Evolutionary conservation across 2,888 invertebrate species (phyloP), one percentile per base, ranked within the genome.

Genomic region (Acanthopleura granulata): DNA sequence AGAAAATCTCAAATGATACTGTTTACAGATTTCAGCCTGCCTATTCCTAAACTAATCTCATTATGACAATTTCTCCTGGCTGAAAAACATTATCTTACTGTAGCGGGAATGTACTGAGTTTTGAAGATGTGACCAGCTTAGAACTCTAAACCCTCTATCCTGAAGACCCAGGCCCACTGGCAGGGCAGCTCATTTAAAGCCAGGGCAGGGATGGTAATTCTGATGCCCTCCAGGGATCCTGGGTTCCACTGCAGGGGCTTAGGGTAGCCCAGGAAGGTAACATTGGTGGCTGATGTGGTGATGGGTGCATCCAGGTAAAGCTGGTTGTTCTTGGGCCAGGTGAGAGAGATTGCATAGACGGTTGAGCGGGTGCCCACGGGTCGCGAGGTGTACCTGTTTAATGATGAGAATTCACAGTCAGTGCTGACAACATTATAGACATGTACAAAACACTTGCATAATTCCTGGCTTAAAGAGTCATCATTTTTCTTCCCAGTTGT

Each of bases 301-400:
- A 87, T 87, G 1, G 91, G 84, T 0, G 92, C 89, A 78, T 91
- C 91, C 16, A 94, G 88, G 29, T 89, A 81, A 16, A 94, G 88
- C 22, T 91, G 85, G 76, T 92, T 92, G 66, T 92, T 89, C 49
- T 90, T 86, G 0, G 95, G 95, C 95, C 95, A 96, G 1, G 92
- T 88, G 51, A 95, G 90, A 30, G 94, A 90, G 72, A 93, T 93
- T 0, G 94, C 95, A 88, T 94, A 96, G 30, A 78, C 75, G 25
- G 72, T 51, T 9, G 57, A 57, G n/a, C 22, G 18, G 57, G 22
- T 18, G 22, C 57, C 57, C 6, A 66, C 66, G 1, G 66, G 66
- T 27, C 29, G 22, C 51, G 76, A 89, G 85, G 87, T 87, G 78
- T 85, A 88, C 84, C 86, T 85, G 74, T 57, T 40, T 40, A 40